Base-by-base conservation (phyloP, 2,888 invertebrate genomes). In the Stenodema calcarata region DNA sequence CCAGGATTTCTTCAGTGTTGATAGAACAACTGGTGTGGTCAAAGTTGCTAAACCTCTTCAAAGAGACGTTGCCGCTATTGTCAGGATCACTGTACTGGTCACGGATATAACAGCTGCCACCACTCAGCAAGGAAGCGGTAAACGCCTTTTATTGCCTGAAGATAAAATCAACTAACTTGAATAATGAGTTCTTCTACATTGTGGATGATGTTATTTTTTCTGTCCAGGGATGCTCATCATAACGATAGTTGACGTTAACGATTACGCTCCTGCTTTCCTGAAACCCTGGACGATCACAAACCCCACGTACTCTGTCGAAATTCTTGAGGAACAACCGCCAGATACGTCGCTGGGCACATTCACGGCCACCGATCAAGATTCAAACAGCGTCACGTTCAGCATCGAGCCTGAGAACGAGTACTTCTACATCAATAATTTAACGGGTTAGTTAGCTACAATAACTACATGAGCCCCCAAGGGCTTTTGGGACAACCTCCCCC, bases 271-370 rank as follows among this genome's bases (percentile, higher is more conserved):
- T 0, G 91, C 91, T 87, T 96, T 96, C 90, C 91, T 93, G 87
- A 92, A 93, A n/a, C 95, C 95, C 0, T 95, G 96, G 95, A 94
- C 94, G 0, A 91, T 91, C 16, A 93, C 94, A 73, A 92, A 93
- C 89, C 95, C 95, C 0, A 91, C 92, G 76, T 94, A 95, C 88
- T 92, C 92, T 79, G 91, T 95, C 84, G 94, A 94, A 90, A 92
- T 97, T 89, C 93, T 94, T 83, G 97, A 98, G 91, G 97, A 97
- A 90, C 95, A 96, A 90, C 96, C 97, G 0, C 91, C 94, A 0
- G 97, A 96, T 11, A 94, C 96, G 0, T 92, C 95, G 11, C 94
- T 97, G 1, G 94, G 94, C 62, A 96, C 95, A 0, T 94, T 96
- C 90, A 93, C 94, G 16, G 97, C 97, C 0, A 94, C 94, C 0